Evolutionary conservation across 2,113 vertebrate species (phyloP).

Genomic region (Lophius piscatorius): DNA sequence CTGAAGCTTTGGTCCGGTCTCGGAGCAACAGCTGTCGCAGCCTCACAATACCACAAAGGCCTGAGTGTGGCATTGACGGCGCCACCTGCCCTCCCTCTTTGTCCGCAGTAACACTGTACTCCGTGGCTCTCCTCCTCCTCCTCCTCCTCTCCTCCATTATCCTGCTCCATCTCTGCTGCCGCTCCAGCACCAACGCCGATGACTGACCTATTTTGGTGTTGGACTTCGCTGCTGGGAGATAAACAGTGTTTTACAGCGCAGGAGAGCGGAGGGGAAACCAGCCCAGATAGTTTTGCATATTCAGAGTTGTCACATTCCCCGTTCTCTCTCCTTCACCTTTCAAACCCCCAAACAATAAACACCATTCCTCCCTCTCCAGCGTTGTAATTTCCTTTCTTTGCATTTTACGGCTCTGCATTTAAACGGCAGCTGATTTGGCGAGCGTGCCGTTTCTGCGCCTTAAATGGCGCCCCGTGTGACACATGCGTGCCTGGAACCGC

Average conservation of each 20-base stretch:
- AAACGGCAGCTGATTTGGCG: slow-evolving; percentile 62
- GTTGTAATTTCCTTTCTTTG: slow-evolving; percentile 58
- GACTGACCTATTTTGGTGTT: slow-evolving; percentile 57
- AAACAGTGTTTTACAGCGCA: slow-evolving; percentile 32
- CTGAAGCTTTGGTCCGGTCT: slow-evolving; percentile 46
- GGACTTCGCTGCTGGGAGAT: slow-evolving; percentile 11
- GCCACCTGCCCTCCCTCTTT: slow-evolving; percentile 73
- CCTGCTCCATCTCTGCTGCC: slow-evolving; percentile 40
- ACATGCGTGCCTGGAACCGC: slow-evolving; percentile 16
- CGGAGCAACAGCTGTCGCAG: slow-evolving; percentile 68
- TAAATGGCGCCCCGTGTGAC: slow-evolving; percentile 57
- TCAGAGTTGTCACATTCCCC: slow-evolving; percentile 14
- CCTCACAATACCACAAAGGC: slow-evolving; percentile 73
- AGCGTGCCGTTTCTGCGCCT: slow-evolving; percentile 46
- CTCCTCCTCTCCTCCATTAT: slow-evolving; percentile 44
- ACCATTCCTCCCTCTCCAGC: slow-evolving; percentile 40
- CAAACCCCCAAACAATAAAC: slow-evolving; percentile 54
- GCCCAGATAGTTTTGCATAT: slow-evolving; percentile 53
- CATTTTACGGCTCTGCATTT: slow-evolving; percentile 65
- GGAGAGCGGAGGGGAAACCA: slow-evolving; percentile 3
- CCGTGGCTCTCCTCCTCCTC: slow-evolving; percentile 22
- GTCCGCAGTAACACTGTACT: slow-evolving; percentile 58
- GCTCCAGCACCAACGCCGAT: slow-evolving; percentile 37
- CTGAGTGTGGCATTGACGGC: slow-evolving; percentile 64
- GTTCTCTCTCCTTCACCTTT: slow-evolving; percentile 39